Base-by-base conservation (phyloP, 2,113 vertebrate genomes). In the Capricornis sumatraensis region DNA sequence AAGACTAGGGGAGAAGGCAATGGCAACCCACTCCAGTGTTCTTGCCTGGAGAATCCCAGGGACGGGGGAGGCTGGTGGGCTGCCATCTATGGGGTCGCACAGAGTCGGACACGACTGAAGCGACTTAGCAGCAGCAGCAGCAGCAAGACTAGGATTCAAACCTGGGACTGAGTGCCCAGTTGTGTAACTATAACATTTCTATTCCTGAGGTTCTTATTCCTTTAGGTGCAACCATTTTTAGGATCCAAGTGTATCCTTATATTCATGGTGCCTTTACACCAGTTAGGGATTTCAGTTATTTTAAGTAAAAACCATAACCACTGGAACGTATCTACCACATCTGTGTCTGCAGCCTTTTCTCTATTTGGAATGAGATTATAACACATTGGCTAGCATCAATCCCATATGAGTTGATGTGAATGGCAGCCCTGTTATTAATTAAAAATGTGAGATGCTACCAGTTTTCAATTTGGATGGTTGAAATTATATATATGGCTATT, bases 341-440 rank as follows among this genome's bases (percentile, higher is more conserved):
- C 94, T 71, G 23, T 78, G 84, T 92, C 67, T 64, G 28, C 47
- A 86, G 50, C 21, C 30, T 52, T 95, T 62, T 55, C 58, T 95
- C 13, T 67, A 4, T n/a, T 82, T 94, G 67, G 83, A 91, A 91
- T 93, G 83, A 94, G 67, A 96, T 93, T 96, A 91, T 93, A 90
- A 52, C 94, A 58, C 91, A 92, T 84, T 92, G 92, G 78, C 84
- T 85, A 43, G 25, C 92, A 92, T 88, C 82, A 78, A 84, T 97
- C 91, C 95, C 94, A 87, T 91, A 91, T 74, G 91, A 96, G 50
- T 43, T 58, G n/a, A 87, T 89, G 85, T 95, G 94, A 95, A 79
- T 45, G 27, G 71, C 23, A 89, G 62, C 47, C 7, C 60, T 98
- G 96, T 94, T 98, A 97, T 60, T 98, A 96, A 98, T 97, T 97